phyloP scores from a whole-genome alignment of 2,113 vertebrate species.

The Tapirus terrestris region DNA sequence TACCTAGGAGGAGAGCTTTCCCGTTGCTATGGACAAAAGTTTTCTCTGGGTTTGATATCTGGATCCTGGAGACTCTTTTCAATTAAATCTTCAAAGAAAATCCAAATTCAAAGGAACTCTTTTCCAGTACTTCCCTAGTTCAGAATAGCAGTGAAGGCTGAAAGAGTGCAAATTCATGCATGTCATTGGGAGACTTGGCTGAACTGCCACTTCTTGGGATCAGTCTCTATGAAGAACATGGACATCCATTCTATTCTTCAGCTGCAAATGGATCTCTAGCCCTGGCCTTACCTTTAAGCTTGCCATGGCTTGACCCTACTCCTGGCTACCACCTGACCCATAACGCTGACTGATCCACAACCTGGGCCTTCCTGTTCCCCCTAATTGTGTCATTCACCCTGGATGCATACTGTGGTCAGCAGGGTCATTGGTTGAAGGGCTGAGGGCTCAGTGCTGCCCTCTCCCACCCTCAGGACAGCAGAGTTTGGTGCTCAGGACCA shows the following conservation, averaged over 20 bases:
- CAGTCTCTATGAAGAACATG: neutral
- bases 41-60: conserved; percentile 8
- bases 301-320: neutral
- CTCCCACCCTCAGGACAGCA: neutral
- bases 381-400: neutral
- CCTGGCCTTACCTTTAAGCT: neutral
- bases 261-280: neutral
- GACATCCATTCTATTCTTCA: neutral
- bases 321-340: neutral
- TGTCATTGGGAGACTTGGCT: neutral
- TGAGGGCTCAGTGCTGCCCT: neutral
- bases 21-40: neutral
- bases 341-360: neutral
- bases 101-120: neutral
- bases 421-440: neutral
- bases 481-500: neutral
- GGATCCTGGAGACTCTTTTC: neutral
- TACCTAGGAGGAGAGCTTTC: neutral
- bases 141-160: neutral
- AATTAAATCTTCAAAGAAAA: conserved; percentile 34
- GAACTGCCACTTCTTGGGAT: neutral
- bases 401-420: neutral
- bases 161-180: neutral
- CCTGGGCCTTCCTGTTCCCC: neutral
- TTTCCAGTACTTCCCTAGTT: neutral